phyloP scores from a whole-genome alignment of 2,797 vertebrate genomes.

The Glyptemys insculpta region DNA sequence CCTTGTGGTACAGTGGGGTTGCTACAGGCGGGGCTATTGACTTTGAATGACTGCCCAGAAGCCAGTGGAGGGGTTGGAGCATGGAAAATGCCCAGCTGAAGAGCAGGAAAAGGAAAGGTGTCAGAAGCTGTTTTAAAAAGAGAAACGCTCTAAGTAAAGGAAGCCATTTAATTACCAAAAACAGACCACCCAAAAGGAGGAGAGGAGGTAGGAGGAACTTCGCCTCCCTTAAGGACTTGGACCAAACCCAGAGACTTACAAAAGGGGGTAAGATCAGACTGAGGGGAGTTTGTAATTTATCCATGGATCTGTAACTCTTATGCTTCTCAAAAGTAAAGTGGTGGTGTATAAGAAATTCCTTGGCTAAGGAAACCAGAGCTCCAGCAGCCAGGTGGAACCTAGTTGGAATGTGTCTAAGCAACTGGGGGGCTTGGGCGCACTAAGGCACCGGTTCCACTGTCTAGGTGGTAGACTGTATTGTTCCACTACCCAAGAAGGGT shows the following conservation, averaged over 20 bases:
- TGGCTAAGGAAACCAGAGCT: neutral
- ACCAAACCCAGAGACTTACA: too few relatives aligned
- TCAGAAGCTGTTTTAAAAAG: neutral
- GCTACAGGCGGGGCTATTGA: neutral
- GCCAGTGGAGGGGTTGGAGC: neutral
- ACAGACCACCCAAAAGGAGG: too few relatives aligned
- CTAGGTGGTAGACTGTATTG: neutral
- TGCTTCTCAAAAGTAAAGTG: neutral
- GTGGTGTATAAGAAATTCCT: neutral
- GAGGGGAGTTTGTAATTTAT: neutral
- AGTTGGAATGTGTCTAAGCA: too few relatives aligned
- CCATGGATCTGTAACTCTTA: neutral
- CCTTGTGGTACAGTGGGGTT: neutral
- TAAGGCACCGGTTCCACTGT: neutral
- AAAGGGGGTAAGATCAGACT: neutral
- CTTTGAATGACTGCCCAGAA: neutral
- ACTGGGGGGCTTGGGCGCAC: neutral
- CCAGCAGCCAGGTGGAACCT: too few relatives aligned
- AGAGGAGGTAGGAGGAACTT: too few relatives aligned
- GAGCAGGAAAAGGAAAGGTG: neutral
- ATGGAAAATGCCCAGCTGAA: neutral
- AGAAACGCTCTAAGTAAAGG: too few relatives aligned
- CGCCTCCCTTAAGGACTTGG: too few relatives aligned
- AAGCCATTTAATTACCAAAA: too few relatives aligned
- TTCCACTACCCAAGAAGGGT: neutral